These are phyloP conservation scores for Falco punctatus DNA, from an alignment of 2,113 vertebrate genomes.

Conservation along the genomic window DNA sequence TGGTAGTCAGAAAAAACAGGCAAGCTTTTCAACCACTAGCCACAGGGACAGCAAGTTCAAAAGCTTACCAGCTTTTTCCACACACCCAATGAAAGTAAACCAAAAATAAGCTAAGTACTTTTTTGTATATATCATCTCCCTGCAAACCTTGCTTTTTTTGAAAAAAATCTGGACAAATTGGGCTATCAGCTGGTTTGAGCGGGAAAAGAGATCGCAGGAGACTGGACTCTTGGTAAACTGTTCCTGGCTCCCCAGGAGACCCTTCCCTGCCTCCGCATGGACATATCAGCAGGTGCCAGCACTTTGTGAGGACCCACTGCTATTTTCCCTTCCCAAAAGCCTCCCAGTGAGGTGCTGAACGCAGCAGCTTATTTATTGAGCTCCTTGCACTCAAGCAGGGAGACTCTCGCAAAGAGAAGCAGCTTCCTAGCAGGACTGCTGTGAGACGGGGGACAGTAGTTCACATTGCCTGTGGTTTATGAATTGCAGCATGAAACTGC, in stretches of 20 bases:
- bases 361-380: neutral
- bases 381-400: neutral
- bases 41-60: neutral
- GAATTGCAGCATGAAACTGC: neutral
- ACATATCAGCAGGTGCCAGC: fast-evolving
- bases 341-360: neutral
- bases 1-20: neutral
- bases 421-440: neutral
- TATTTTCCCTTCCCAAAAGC: neutral
- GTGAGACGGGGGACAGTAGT: neutral
- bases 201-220: neutral
- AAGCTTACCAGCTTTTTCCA: conserved; percentile 9
- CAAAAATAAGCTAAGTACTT: neutral
- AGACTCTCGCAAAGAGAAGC: neutral
- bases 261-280: neutral
- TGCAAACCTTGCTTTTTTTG: neutral
- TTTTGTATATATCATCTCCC: neutral
- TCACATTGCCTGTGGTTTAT: neutral
- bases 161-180: neutral
- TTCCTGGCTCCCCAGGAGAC: neutral
- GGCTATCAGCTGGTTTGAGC: neutral
- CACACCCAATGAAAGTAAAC: neutral
- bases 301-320: neutral
- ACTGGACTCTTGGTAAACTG: neutral
- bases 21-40: neutral